Evolutionary conservation across 2,888 invertebrate genomes (phyloP).

Genomic region (Cryptocephalus primarius): DNA sequence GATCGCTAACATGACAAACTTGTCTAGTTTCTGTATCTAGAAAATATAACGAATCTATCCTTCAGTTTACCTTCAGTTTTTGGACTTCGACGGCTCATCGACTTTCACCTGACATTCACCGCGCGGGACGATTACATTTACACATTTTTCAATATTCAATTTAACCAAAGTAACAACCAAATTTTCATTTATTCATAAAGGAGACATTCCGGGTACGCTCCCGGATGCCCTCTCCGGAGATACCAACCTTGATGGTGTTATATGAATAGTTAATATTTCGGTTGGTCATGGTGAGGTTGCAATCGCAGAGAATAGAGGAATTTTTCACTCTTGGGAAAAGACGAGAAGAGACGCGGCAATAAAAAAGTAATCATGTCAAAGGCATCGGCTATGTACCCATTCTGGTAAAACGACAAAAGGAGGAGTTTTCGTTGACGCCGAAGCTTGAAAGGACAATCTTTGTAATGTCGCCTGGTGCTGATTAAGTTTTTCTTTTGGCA

Average conservation of each 20-base stretch:
- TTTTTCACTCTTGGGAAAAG: constrained; percentile 20
- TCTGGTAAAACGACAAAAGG: constrained; percentile 10
- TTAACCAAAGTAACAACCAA: constrained; percentile 8
- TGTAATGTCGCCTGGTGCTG: too few species aligned
- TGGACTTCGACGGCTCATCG: too few species aligned
- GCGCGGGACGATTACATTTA: too few species aligned
- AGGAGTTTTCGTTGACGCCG: constrained; percentile 5
- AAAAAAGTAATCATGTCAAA: constrained; percentile 20
- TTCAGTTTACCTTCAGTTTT: too few species aligned
- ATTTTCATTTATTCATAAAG: constrained; percentile 18
- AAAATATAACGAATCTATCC: too few species aligned
- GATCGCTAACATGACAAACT: too few species aligned
- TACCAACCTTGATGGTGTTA: constrained; percentile 22
- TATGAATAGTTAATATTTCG: constrained; percentile 28
- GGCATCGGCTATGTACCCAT: constrained; percentile 11
- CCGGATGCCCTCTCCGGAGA: constrained; percentile 13
- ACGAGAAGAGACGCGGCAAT: constrained; percentile 13
- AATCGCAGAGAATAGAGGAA: constrained; percentile 19
- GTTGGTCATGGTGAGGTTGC: constrained; percentile 15
- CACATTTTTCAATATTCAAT: constrained; percentile 4
- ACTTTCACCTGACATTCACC: too few species aligned
- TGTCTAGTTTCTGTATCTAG: too few species aligned
- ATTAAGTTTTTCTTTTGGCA: too few species aligned
- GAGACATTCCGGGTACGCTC: constrained; percentile 21
- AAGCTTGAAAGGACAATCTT: too few species aligned